Base-by-base conservation (phyloP, 2,113 vertebrate species). In the Phalacrocorax brasilianus region DNA sequence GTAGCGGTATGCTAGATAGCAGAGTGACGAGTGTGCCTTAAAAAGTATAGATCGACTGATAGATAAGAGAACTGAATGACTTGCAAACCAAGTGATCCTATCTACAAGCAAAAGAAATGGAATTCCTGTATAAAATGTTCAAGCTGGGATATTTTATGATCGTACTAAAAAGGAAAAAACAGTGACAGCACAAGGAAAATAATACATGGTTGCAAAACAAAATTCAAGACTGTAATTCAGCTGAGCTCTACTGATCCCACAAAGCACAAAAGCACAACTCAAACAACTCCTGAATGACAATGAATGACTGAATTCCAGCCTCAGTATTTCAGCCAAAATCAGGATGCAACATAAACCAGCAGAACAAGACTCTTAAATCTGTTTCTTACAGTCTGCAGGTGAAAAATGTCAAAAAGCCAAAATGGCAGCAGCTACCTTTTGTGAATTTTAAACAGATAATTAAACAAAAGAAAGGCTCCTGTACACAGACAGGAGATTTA, bases 381-480 rank as follows among this genome's bases (percentile, higher is more conserved):
- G 50, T 93, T 93, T 91, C 83, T 89, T 85, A 55, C 55, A 94
- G 91, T 89, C 77, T 92, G 75, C 70, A 80, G 88, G 90, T 94
- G 88, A 97, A 97, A 96, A 94, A 95, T 93, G 95, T 93, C 93
- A 96, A 95, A 91, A 96, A 93, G 91, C 15, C 84, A 93, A 92
- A 94, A 94, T 85, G 82, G 94, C 74, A 96, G 68, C 33, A 91
- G 76, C 78, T 89, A 97, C 68, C 14, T 40, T 80, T 94, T 92
- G n/a, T 68, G 92, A 97, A 97, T 97, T 94, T 95, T 94, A 95
- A 97, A 88, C 42, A 88, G 81, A 80, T 85, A 96, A 97, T 97
- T 95, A 96, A 95, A 91, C 0, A 0, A 92, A 95, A 88, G 55
- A 96, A 97, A 86, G 53, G 52, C 26, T 89, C 26, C 52, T 83